Conservation (phyloP, 1,140 invertebrate species). For the Portunus trituberculatus region DNA sequence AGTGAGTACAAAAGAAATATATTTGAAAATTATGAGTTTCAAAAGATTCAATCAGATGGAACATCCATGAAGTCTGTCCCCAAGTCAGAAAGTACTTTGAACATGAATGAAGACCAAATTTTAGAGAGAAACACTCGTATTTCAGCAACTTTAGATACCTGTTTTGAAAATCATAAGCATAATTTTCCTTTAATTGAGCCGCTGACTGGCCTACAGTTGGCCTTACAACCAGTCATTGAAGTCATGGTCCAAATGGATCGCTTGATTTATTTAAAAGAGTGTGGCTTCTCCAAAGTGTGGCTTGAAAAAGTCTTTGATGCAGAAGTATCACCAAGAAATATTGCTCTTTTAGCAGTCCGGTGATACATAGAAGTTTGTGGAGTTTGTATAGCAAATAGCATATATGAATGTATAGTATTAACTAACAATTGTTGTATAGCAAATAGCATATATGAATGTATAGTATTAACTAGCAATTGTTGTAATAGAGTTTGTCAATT, state of each 20-base stretch:
- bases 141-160: not conserved
- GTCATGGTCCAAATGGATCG: conserved; percentile 51
- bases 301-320: conserved; percentile 63
- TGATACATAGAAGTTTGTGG: not conserved
- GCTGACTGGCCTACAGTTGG: conserved; percentile 62
- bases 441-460: no score
- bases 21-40: conserved; percentile 62
- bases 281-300: conserved; percentile 52
- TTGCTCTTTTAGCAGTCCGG: conserved; percentile 62
- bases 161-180: conserved; percentile 48
- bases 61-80: not conserved
- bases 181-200: conserved; percentile 64
- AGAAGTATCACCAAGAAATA: conserved; percentile 56
- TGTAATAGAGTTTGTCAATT: no score
- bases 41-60: not conserved
- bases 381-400: not conserved
- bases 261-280: conserved; percentile 58
- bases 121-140: not conserved
- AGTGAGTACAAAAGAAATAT: conserved; percentile 59
- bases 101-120: not conserved
- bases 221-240: conserved; percentile 65
- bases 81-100: not conserved
- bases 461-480: no score
- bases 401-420: no score
- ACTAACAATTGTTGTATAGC: no score